Evolutionary conservation across 2,888 invertebrate genomes (phyloP).

Genomic region (Catocala sponsa): DNA sequence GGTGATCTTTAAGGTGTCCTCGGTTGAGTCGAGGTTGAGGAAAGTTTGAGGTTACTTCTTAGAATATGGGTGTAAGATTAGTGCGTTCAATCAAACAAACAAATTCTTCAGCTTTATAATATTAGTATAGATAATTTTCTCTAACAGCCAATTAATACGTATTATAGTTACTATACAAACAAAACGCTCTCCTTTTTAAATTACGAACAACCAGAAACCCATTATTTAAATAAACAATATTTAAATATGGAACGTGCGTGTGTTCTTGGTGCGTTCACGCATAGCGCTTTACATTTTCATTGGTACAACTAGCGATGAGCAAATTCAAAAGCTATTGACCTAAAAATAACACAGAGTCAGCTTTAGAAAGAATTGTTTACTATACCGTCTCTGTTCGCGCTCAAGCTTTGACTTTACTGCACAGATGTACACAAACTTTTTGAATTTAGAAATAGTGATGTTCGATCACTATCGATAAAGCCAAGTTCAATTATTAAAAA

Average conservation of each 20-base stretch:
- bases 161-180: no score
- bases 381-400: conserved; percentile 56
- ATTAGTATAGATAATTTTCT: no score
- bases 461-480: conserved; percentile 28
- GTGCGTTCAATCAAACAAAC: no score
- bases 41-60: no score
- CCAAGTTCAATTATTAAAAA: not conserved
- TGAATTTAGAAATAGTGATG: conserved; percentile 30
- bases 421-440: conserved; percentile 37
- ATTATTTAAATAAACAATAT: conserved; percentile 3
- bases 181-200: not conserved
- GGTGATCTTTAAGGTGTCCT: no score
- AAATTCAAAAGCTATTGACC: conserved; percentile 81
- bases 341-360: conserved; percentile 73
- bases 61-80: no score
- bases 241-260: not conserved
- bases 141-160: no score
- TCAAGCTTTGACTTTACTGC: conserved; percentile 46
- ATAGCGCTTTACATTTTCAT: conserved; percentile 60
- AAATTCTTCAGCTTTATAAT: no score
- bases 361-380: conserved; percentile 76
- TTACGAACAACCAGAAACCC: not conserved
- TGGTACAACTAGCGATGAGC: conserved; percentile 72
- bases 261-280: conserved; percentile 58
- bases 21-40: no score